Conservation (phyloP, 2,113 vertebrate species). For the Lonchura striata region DNA sequence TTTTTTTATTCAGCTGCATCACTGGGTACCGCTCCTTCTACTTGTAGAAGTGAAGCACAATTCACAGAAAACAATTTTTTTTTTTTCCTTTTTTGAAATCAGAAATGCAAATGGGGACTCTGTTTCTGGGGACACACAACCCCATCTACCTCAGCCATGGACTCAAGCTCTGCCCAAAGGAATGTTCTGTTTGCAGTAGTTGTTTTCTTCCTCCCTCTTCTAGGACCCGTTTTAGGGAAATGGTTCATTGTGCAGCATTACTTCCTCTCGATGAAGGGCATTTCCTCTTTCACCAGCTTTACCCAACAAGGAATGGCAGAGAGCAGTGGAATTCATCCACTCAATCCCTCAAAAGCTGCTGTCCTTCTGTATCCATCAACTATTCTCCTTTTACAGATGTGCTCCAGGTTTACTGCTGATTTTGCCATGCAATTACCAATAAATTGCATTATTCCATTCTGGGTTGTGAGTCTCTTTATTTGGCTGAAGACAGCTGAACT, state of each 20-base stretch:
- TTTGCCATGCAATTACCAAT: slow-evolving; percentile 37
- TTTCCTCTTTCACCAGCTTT: not conserved
- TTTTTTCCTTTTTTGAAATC: not conserved
- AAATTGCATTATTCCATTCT: slow-evolving; percentile 45
- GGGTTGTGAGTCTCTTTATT: not conserved
- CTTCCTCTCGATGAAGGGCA: not conserved
- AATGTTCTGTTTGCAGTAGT: not conserved
- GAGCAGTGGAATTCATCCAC: not conserved
- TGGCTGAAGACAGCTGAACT: not conserved
- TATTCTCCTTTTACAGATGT: not conserved
- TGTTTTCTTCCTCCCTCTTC: not conserved
- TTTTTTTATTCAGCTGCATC: not conserved
- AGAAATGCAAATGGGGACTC: slow-evolving; percentile 45
- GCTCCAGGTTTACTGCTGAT: not conserved
- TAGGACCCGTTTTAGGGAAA: not conserved
- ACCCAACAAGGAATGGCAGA: rapidly evolving
- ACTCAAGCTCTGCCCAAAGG: not conserved
- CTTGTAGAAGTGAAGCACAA: not conserved
- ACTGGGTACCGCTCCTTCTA: not conserved
- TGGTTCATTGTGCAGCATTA: not conserved
- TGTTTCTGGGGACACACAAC: slow-evolving; percentile 41
- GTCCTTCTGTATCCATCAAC: not conserved
- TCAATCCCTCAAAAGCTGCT: not conserved
- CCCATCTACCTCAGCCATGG: slow-evolving; percentile 47
- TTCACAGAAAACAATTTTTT: not conserved